Evolutionary conservation across 2,113 vertebrate genomes (phyloP).

Genomic region (Gobius niger): DNA sequence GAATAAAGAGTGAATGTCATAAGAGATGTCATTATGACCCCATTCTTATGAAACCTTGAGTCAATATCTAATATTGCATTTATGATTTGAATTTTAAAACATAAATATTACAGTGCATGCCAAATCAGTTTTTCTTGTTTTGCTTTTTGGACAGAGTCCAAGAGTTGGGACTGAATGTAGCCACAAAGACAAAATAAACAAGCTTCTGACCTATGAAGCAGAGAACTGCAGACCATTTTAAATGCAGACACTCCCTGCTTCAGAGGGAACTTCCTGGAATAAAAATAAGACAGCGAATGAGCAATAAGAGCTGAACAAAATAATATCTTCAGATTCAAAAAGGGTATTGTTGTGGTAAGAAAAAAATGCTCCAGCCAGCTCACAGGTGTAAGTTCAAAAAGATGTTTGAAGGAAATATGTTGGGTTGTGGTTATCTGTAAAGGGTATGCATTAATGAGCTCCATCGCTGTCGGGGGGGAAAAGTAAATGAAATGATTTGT

Average conservation of each 20-base stretch:
- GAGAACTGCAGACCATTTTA: slow-evolving; percentile 99
- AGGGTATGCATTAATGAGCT: not conserved
- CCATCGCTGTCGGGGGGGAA: not conserved
- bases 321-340: slow-evolving; percentile 67
- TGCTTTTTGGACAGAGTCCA: slow-evolving; percentile 73
- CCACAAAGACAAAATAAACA: slow-evolving; percentile 99
- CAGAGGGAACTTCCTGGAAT: slow-evolving; percentile 99
- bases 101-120: slow-evolving; percentile 67
- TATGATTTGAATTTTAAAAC: not conserved
- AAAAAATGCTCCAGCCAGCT: slow-evolving; percentile 61
- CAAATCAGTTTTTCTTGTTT: slow-evolving; percentile 71
- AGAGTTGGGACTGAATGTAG: slow-evolving; percentile 96
- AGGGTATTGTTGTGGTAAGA: slow-evolving; percentile 45
- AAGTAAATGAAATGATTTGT: not conserved
- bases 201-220: slow-evolving; percentile 99
- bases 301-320: slow-evolving; percentile 96
- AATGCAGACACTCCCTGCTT: slow-evolving; percentile 99
- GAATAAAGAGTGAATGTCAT: not conserved
- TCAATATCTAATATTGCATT: not conserved
- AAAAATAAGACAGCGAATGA: slow-evolving; percentile 94
- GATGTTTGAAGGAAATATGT: slow-evolving; percentile 42
- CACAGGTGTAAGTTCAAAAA: slow-evolving; percentile 47
- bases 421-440: slow-evolving; percentile 34
- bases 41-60: not conserved
- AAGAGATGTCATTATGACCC: not conserved